phyloP scores from a whole-genome alignment of 2,113 vertebrate species.

The Bufo bufo region DNA sequence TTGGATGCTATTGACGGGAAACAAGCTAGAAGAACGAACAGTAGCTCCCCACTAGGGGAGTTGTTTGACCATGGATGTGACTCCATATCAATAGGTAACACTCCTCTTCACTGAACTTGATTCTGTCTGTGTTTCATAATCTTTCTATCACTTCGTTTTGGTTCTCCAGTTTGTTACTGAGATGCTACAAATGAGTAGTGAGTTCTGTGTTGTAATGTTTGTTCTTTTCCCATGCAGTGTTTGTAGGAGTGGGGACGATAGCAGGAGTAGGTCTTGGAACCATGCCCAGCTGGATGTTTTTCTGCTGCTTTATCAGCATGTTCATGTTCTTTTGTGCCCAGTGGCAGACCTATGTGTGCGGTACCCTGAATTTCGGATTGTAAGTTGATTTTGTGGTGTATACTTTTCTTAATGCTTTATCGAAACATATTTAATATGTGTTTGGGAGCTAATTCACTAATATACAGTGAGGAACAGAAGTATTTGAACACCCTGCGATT shows the following conservation, averaged over 20 bases:
- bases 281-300: constrained; percentile 89
- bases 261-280: constrained; percentile 85
- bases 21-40: constrained; percentile 94
- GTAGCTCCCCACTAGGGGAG: constrained; percentile 91
- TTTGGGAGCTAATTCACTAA: background rate
- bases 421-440: background rate
- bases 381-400: constrained; percentile 71
- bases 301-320: constrained; percentile 91
- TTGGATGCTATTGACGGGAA: constrained; percentile 97
- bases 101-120: background rate
- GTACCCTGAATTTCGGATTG: constrained; percentile 91
- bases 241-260: constrained; percentile 87
- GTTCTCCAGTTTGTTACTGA: background rate
- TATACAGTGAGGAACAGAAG: too few species aligned
- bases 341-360: constrained; percentile 98
- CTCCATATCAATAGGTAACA: constrained; percentile 92
- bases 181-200: background rate
- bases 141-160: background rate
- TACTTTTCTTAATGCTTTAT: background rate
- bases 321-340: constrained; percentile 99
- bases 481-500: too few species aligned
- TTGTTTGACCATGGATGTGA: constrained; percentile 98
- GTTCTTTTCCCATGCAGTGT: constrained; percentile 78
- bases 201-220: background rate
- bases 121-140: background rate